Evolutionary conservation across 2,797 vertebrate genomes (phyloP).

Genomic region (Pteronotus mesoamericanus): DNA sequence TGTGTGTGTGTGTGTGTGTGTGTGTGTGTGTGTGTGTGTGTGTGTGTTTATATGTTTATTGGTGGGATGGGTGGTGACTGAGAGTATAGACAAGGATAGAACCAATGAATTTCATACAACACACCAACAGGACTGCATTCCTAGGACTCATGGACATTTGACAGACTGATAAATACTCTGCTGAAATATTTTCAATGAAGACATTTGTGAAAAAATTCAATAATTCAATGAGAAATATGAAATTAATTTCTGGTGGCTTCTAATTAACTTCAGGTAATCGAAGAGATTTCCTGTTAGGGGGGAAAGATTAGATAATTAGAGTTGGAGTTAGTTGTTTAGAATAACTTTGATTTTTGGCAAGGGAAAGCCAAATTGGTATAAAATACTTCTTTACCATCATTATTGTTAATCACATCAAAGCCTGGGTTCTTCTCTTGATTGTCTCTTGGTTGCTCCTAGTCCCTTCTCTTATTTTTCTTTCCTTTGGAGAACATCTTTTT

Average conservation of each 20-base stretch:
- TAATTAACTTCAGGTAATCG: not conserved
- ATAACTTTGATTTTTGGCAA: conserved; percentile 6
- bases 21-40: not conserved
- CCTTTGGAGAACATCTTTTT: not conserved
- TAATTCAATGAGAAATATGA: conserved; percentile 13
- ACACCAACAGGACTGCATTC: not conserved
- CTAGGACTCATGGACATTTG: not conserved
- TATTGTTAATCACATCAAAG: not conserved
- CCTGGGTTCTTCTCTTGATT: not conserved
- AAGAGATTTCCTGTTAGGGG: not conserved
- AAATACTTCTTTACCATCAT: not conserved
- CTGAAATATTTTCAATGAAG: conserved; percentile 6
- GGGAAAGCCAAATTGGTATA: not conserved
- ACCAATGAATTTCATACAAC: not conserved
- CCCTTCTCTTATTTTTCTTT: not conserved
- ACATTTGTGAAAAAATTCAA: conserved; percentile 5
- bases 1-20: not conserved
- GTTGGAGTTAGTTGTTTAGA: not conserved
- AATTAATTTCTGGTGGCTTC: conserved; percentile 3
- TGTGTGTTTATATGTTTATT: not conserved
- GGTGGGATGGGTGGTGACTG: not conserved
- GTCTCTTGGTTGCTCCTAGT: not conserved
- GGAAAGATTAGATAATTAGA: not conserved
- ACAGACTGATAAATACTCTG: not conserved
- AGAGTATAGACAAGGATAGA: not conserved